Evolutionary conservation across 2,797 vertebrate species (phyloP).

Genomic region (Gymnodraco acuticeps): DNA sequence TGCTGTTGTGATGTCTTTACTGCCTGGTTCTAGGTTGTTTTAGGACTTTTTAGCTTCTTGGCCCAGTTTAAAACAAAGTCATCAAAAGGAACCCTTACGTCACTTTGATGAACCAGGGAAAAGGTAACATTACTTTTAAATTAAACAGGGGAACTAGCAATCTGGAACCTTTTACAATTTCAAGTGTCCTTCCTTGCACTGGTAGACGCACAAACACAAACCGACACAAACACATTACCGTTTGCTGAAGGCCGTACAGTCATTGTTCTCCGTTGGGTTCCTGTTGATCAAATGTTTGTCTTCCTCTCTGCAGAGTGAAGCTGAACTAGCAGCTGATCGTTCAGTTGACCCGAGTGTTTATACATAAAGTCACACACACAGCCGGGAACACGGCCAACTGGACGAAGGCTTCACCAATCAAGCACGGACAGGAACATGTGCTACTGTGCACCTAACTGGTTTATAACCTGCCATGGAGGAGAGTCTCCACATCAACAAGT

Average conservation of each 20-base stretch:
- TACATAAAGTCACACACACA: neutral
- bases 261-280: constrained; percentile 62
- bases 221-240: constrained; percentile 12
- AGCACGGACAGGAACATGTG: neutral
- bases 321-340: constrained; percentile 13
- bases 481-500: neutral
- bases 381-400: neutral
- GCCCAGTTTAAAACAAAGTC: too few species aligned
- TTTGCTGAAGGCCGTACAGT: constrained; percentile 14
- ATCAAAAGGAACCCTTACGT: too few species aligned
- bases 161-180: too few species aligned
- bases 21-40: too few species aligned
- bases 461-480: neutral
- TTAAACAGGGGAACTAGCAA: too few species aligned
- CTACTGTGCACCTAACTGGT: neutral
- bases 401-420: constrained; percentile 5
- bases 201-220: neutral
- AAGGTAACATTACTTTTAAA: too few species aligned
- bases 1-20: too few species aligned
- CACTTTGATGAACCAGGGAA: too few species aligned
- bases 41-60: too few species aligned
- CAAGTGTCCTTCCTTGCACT: too few species aligned
- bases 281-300: constrained; percentile 53
- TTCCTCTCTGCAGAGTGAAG: constrained; percentile 44
- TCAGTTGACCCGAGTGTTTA: constrained; percentile 5